Conservation (phyloP, 2,113 vertebrate species). For the Pardalotus punctatus region DNA sequence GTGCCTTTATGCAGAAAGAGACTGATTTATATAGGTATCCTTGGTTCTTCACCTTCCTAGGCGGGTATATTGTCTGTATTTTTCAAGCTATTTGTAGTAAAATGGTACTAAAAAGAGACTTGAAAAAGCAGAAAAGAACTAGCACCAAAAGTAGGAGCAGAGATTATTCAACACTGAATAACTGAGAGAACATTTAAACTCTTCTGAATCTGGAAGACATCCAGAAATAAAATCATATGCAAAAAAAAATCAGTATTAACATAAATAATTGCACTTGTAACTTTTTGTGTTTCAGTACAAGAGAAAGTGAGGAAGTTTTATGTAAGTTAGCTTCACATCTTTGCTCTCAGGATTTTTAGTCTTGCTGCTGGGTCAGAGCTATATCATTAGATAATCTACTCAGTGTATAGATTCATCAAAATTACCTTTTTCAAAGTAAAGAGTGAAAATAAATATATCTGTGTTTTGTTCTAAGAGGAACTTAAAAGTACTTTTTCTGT, state of each 20-base stretch:
- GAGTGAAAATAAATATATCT: background rate
- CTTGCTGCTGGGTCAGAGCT: background rate
- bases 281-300: background rate
- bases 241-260: background rate
- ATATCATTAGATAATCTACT: background rate
- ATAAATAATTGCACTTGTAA: background rate
- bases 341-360: background rate
- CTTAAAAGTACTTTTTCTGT: background rate
- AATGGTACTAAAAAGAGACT: background rate
- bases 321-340: background rate
- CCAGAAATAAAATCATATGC: background rate
- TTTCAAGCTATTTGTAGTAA: background rate
- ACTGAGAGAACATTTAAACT: background rate
- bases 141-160: background rate
- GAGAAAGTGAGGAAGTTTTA: background rate
- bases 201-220: background rate
- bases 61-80: background rate
- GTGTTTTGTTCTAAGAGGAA: background rate
- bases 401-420: background rate
- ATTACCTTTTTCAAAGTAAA: background rate
- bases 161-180: background rate
- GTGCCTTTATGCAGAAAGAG: background rate
- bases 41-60: background rate
- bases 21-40: background rate
- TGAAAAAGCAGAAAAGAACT: background rate